These are phyloP conservation scores for Tragelaphus buxtoni DNA, from an alignment of 2,113 vertebrate genomes.

Conservation along the genomic window DNA sequence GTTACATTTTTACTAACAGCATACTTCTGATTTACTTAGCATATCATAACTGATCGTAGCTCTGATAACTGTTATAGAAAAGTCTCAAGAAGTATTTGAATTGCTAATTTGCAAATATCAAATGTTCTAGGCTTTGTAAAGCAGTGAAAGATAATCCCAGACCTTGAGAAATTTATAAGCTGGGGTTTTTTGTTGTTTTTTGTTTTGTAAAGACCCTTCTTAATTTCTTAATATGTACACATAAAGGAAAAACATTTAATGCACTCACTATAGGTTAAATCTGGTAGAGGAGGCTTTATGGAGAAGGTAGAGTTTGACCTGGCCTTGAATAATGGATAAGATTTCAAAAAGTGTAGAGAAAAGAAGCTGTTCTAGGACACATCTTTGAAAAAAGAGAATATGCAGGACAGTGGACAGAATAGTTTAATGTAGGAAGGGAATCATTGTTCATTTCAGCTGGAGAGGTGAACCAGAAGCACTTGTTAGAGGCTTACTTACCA, in stretches of 20 bases:
- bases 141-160: not conserved
- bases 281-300: not conserved
- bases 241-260: not conserved
- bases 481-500: not conserved
- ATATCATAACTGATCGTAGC: not conserved
- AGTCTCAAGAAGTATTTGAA: not conserved
- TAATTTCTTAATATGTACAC: not conserved
- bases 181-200: not conserved
- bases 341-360: not conserved
- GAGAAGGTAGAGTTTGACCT: conserved; percentile 39
- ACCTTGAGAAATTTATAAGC: not conserved
- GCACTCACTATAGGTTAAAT: conserved; percentile 8
- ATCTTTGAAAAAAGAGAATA: not conserved
- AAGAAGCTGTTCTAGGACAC: not conserved
- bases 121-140: not conserved
- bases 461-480: not conserved
- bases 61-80: not conserved
- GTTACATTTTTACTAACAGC: not conserved
- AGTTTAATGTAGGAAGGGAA: not conserved
- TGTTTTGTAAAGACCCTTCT: not conserved
- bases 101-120: conserved; percentile 34
- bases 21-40: not conserved
- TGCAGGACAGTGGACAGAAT: not conserved
- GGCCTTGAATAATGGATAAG: not conserved
- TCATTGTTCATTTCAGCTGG: not conserved